Conservation (phyloP, 35 echinoderm and acorn worm species). For the Lytechinus variegatus region DNA sequence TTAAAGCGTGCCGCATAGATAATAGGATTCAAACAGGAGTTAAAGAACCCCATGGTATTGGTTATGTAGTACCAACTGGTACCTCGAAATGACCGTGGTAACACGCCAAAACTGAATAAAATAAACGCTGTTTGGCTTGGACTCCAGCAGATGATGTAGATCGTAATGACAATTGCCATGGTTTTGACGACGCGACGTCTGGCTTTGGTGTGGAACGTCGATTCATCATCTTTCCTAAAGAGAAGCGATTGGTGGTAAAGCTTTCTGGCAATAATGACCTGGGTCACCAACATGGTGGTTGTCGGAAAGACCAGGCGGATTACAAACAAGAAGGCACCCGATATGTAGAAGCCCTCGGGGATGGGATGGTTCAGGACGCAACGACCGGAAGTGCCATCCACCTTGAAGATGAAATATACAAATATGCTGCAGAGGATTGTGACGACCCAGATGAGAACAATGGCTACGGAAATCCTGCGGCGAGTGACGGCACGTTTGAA, state of each 20-base stretch:
- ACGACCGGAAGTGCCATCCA: background rate
- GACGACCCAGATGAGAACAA: constrained; percentile 13
- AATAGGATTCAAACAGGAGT: background rate
- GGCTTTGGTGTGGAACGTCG: background rate
- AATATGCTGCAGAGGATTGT: background rate
- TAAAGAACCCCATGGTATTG: background rate
- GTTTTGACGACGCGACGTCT: constrained; percentile 56
- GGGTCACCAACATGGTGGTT: constrained; percentile 60
- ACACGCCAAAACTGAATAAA: background rate
- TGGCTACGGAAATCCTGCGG: background rate
- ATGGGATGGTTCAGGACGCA: background rate
- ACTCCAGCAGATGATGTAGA: constrained; percentile 38
- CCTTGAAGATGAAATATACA: background rate
- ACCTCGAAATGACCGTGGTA: background rate
- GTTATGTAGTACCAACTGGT: background rate
- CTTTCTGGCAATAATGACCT: constrained; percentile 3
- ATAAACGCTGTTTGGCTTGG: background rate
- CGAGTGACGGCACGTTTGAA: background rate
- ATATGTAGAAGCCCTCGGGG: background rate
- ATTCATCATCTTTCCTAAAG: background rate
- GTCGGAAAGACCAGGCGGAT: constrained; percentile 57
- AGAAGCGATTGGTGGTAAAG: constrained; percentile 22
- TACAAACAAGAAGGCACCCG: constrained; percentile 32
- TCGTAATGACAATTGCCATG: constrained; percentile 62
- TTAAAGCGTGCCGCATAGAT: background rate